A percentile compares a stretch with the other conserved stretches of the same genome.
These are phyloP conservation scores for Cryptotis parvus DNA, from an alignment of 2,113 vertebrate species.

Conservation along the genomic window DNA sequence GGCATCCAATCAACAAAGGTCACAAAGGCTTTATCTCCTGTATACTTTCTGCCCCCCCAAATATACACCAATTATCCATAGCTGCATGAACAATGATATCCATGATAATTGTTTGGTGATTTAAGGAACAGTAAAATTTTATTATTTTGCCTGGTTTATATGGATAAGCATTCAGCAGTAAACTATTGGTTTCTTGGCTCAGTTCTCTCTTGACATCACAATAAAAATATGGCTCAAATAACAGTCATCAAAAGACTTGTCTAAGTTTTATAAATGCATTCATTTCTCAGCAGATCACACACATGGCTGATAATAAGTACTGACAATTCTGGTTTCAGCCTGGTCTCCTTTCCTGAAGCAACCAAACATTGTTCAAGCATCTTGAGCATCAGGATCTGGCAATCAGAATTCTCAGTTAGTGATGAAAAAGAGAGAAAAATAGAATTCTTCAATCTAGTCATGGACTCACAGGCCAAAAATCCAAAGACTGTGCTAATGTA, in stretches of 20 bases:
- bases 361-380: no score
- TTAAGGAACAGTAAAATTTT: background rate
- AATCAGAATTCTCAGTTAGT: accelerated
- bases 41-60: background rate
- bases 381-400: accelerated
- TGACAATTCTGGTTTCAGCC: no score
- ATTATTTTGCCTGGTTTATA: no score
- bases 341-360: background rate
- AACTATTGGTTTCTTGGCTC: background rate
- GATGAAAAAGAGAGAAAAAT: no score
- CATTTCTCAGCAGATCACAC: background rate
- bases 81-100: background rate
- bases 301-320: accelerated
- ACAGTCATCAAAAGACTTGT: background rate
- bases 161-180: background rate
- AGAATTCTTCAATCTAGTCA: background rate
- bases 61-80: background rate
- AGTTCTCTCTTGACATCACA: background rate
- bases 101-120: background rate
- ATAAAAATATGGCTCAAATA: background rate
- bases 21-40: no score
- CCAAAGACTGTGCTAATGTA: background rate
- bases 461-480: accelerated
- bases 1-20: no score
- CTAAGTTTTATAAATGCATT: background rate